phyloP scores from a whole-genome alignment of 2,113 vertebrate genomes.

The Tyto alba region DNA sequence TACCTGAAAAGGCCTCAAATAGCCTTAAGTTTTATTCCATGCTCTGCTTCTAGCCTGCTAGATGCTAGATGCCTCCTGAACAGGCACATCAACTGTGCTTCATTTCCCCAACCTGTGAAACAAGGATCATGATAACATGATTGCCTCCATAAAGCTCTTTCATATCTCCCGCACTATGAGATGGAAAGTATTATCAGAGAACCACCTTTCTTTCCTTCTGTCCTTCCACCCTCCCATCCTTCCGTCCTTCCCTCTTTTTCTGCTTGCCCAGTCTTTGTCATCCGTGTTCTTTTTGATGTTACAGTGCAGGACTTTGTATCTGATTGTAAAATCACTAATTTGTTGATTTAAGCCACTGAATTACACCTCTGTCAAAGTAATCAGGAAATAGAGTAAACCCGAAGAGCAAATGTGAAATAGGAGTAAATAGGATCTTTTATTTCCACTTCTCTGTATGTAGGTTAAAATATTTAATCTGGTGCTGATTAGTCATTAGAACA shows the following conservation, averaged over 20 bases:
- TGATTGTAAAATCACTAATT: neutral
- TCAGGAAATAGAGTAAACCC: neutral
- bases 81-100: neutral
- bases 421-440: neutral
- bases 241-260: neutral
- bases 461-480: neutral
- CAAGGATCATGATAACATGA: neutral
- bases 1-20: neutral
- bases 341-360: neutral
- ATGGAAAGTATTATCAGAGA: neutral
- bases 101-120: neutral
- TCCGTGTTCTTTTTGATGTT: neutral
- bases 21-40: neutral
- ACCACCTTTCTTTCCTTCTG: too few relatives aligned
- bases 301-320: neutral
- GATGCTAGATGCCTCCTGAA: neutral
- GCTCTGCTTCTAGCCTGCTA: neutral
- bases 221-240: too few relatives aligned
- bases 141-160: fast-evolving
- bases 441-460: neutral
- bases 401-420: neutral
- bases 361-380: neutral
- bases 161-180: neutral
- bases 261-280: neutral
- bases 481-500: neutral